Evolutionary conservation across 2,888 invertebrate species (phyloP).

Genomic region (Caenorhabditis imperialis): DNA sequence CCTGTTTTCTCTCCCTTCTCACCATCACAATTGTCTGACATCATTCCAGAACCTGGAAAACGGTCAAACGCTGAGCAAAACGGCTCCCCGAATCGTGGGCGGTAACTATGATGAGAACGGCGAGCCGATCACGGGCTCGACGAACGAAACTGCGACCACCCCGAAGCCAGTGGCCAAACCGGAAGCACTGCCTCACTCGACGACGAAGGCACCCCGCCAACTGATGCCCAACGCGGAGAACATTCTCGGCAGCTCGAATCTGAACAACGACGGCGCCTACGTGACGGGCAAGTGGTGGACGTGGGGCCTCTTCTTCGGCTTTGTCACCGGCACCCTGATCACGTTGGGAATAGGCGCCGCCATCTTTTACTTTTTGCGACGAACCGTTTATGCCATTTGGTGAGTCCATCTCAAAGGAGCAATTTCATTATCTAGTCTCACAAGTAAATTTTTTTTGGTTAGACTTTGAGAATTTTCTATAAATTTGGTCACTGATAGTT

Average conservation of each 20-base stretch:
- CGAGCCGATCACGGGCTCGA: not conserved
- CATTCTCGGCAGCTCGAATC: not conserved
- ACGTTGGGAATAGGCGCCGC: slow-evolving; percentile 21
- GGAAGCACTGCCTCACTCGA: too few species aligned
- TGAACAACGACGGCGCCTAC: not conserved
- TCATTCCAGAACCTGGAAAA: slow-evolving; percentile 10
- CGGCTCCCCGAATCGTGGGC: not conserved
- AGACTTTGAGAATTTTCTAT: not conserved
- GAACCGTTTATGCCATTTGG: slow-evolving; percentile 29
- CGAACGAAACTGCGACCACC: slow-evolving; percentile 10
- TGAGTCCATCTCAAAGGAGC: too few species aligned
- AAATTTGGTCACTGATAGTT: too few species aligned
- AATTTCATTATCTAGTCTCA: too few species aligned
- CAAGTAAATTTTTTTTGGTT: not conserved
- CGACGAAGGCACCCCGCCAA: not conserved
- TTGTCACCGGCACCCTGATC: slow-evolving; percentile 12
- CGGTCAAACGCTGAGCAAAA: not conserved
- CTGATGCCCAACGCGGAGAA: not conserved
- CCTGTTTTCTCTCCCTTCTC: too few species aligned
- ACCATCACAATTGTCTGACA: too few species aligned
- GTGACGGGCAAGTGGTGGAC: slow-evolving; percentile 30
- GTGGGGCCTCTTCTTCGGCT: slow-evolving; percentile 33
- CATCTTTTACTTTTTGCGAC: slow-evolving; percentile 20
- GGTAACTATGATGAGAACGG: not conserved
- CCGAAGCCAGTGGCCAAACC: not conserved